A percentile compares a stretch with the other conserved stretches of the same genome.
Evolutionary conservation across 2,888 invertebrate genomes (phyloP).

Genomic region (Himalopsyche japonica): DNA sequence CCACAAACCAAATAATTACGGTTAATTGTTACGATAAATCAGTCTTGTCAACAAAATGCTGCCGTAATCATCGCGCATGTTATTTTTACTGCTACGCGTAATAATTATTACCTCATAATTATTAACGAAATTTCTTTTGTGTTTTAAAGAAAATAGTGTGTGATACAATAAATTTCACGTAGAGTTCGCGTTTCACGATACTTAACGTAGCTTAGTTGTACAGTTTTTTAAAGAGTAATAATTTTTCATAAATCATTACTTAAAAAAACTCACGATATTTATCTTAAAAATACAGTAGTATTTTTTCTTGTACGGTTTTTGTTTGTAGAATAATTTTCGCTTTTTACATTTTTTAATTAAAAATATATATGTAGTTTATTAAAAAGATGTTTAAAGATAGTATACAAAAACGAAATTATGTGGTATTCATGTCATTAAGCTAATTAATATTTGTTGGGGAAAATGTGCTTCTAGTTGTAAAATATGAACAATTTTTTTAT

Average conservation of each 20-base stretch:
- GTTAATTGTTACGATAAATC: conserved; percentile 38
- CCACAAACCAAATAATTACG: conserved; percentile 35
- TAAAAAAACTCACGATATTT: neutral
- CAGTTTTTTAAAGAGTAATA: neutral
- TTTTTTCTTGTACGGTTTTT: neutral
- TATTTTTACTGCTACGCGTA: neutral
- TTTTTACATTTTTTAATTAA: too few relatives aligned
- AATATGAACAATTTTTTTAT: too few relatives aligned
- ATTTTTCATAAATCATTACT: neutral
- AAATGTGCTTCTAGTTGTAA: too few relatives aligned
- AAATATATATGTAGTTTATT: too few relatives aligned
- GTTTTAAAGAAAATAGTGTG: neutral
- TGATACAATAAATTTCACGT: neutral
- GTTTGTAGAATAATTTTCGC: too few relatives aligned
- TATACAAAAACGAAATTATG: too few relatives aligned
- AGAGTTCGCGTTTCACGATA: neutral
- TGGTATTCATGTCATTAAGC: too few relatives aligned
- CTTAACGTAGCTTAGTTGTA: neutral
- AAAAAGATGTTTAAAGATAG: too few relatives aligned
- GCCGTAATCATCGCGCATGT: conserved; percentile 31
- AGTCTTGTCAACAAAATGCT: conserved; percentile 35
- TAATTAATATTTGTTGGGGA: too few relatives aligned
- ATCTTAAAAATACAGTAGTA: neutral
- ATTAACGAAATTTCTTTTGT: neutral
- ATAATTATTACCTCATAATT: conserved; percentile 10